Evolutionary conservation across 2,797 vertebrate species (phyloP), one percentile per base, ranked within the genome.

Genomic region (Chrosomus eos): DNA sequence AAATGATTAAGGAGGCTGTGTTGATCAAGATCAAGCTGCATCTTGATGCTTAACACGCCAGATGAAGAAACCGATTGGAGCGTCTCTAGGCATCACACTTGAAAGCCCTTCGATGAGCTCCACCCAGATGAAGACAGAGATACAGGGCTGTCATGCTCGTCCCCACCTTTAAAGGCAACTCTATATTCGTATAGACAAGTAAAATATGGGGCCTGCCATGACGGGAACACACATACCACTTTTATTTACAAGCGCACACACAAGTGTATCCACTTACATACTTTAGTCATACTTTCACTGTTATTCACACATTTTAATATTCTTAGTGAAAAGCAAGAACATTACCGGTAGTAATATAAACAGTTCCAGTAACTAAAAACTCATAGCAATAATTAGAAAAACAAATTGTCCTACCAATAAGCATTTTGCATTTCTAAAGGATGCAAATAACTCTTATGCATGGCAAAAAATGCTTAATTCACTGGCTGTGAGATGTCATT

Each of bases 111-210:
- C 19, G 38, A 66, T 80, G 79, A 83, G 70, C 85, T 80, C 74
- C 88, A 85, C 88, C 88, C 85, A 87, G 67, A 88, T 76, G 43
- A 82, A 80, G 78, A 74, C 74, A 6, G n/a, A 36, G 64, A 81
- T 86, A 60, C n/a, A 38, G 13, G 9, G 0, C 72, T 71, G 51
- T 78, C 73, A 51, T 18, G 51, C 18, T 31, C 21, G 43, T 13
- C 11, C 18, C 14, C 26, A 62, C 28, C 51, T 43, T 43, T 6
- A 36, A 85, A 68, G 21, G 6, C 9, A 82, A 45, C 26, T 38
- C 9, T 55, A 70, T 55, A 77, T 45, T 68, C 26, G 51, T 60
- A 62, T 31, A 70, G 26, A 84, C 82, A 51, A 55, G 82, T 45
- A 62, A 71, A 84, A 62, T 45, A 78, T 62, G 66, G 4, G 67